Evolutionary conservation across 2,113 vertebrate species (phyloP), one percentile per base, ranked within the genome.

Genomic region (Hyperoodon ampullatus): DNA sequence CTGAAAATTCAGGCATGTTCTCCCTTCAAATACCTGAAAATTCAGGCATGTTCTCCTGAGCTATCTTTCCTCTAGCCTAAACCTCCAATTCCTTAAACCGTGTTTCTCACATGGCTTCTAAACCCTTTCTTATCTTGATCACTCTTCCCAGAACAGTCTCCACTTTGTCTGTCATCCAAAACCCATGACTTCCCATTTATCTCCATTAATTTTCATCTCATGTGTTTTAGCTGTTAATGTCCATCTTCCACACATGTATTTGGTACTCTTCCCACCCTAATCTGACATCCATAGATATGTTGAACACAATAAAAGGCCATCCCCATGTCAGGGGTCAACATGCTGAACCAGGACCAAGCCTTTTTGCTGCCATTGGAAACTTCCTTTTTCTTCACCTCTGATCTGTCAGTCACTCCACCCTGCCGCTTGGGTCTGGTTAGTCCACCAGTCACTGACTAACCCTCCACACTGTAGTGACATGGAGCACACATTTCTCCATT

Each of bases 41-140:
- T 95, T 42, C 35, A 60, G 58, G 15, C 53, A 23, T 88, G 50
- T 74, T 89, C 90, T 94, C 60, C 78, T 88, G 44, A 89, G 55
- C 63, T 96, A 5, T 65, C 42, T 93, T 93, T 94, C 78, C 60
- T 95, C 15, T n/a, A 93, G n/a, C 16, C 88, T 96, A 71, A 87
- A 87, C 65, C 13, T 91, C 72, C 24, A 91, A 19, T 92, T 96
- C 42, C 21, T 86, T 89, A 91, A 97, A n/a, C 60, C 11, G 2
- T 80, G 65, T 60, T 97, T 85, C 47, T 55, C 61, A 91, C 5
- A 0, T 91, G 77, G 18, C 63, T 97, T 95, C 55, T 91, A 77
- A 92, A 94, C 30, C 60, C 13, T 92, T 94, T 93, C 50, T 70
- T 84, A 14, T 71, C 71, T 78, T 23, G 6, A 0, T 96, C 81